Evolutionary conservation across 2,888 invertebrate genomes (phyloP).

Genomic region (Megaustenia siamemsis): DNA sequence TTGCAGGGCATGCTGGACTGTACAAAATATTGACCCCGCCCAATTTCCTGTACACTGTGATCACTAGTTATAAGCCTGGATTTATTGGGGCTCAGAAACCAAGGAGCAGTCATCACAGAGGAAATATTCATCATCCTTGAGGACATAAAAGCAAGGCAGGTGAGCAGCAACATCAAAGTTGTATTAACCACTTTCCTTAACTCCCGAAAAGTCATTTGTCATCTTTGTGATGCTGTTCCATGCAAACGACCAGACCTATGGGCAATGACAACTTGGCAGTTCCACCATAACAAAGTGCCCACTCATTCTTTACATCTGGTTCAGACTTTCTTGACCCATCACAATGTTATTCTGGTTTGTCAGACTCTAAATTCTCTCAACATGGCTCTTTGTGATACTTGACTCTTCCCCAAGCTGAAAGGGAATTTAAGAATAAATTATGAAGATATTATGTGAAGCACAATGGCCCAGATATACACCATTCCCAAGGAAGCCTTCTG

Average conservation of each 20-base stretch:
- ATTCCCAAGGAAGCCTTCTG: no score
- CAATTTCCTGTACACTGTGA: no score
- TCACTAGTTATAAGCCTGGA: no score
- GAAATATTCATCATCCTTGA: constrained; percentile 14
- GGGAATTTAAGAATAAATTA: no score
- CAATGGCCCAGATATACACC: no score
- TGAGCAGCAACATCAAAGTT: background rate
- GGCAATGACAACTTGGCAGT: background rate
- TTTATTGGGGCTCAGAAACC: no score
- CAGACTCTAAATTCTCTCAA: constrained; percentile 4
- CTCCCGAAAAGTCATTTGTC: background rate
- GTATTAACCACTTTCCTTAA: background rate
- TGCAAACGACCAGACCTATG: background rate
- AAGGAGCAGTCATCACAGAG: constrained; percentile 41
- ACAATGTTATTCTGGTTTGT: background rate
- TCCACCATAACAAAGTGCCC: background rate
- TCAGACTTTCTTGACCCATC: background rate
- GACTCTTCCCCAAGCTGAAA: background rate
- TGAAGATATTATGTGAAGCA: no score
- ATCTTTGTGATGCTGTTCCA: background rate
- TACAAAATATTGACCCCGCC: no score
- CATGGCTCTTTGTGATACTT: constrained; percentile 6
- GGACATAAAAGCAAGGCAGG: background rate
- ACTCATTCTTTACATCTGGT: background rate
- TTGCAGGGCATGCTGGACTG: no score